These are phyloP conservation scores for Myotis findleyi DNA, from an alignment of 2,797 vertebrate species.

Conservation along the genomic window DNA sequence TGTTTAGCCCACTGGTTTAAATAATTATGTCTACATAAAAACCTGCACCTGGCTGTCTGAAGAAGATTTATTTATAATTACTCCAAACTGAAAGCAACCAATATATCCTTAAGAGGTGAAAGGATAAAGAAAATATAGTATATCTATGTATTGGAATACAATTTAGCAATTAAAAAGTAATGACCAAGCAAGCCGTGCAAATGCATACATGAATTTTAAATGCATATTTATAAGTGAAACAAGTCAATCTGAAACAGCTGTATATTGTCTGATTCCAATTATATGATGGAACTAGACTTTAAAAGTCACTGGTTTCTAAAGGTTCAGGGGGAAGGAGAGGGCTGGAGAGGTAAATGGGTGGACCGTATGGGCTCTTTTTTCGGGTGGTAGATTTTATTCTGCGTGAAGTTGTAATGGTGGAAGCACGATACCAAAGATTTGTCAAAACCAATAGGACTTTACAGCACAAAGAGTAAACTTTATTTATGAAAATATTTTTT, in stretches of 20 bases:
- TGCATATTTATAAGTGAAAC: background rate
- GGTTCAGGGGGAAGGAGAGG: background rate
- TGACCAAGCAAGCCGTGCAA: background rate
- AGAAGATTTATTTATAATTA: background rate
- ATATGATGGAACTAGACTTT: background rate
- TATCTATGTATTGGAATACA: background rate
- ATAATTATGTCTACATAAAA: background rate
- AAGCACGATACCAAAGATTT: background rate
- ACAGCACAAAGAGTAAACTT: background rate
- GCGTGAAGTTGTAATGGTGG: background rate
- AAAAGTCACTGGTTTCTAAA: background rate
- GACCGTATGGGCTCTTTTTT: background rate
- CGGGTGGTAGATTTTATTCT: background rate
- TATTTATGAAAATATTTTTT: background rate
- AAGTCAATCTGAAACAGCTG: background rate
- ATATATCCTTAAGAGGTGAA: background rate
- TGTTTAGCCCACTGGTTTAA: background rate
- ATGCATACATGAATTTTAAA: background rate
- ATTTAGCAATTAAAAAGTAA: background rate
- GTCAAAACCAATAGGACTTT: background rate
- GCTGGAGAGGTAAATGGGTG: background rate
- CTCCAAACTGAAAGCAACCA: background rate
- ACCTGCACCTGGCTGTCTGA: background rate
- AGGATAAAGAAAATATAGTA: background rate
- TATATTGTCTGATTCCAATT: background rate